Percentiles rank a stretch among this genome's conserved stretches.
These are phyloP conservation scores for Babylonia areolata DNA, from an alignment of 1,140 invertebrate genomes.

Conservation along the genomic window DNA sequence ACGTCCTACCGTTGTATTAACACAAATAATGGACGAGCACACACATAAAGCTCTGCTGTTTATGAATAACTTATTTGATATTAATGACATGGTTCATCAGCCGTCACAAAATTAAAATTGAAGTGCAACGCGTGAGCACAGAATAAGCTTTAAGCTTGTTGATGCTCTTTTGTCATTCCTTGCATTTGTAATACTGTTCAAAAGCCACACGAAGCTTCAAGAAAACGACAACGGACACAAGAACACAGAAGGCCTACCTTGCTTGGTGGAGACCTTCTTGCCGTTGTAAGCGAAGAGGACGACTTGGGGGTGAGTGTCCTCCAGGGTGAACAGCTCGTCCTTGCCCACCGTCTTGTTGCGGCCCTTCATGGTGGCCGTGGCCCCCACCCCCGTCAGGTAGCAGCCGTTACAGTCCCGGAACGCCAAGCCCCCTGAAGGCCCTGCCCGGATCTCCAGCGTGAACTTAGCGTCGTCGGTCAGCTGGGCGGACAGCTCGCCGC, in stretches of 20 bases:
- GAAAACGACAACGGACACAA: too few relatives aligned
- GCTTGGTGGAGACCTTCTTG: conserved; percentile 97
- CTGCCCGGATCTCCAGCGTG: conserved; percentile 95
- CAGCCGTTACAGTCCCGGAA: conserved; percentile 83
- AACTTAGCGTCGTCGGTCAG: conserved; percentile 92
- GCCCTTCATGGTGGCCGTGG: conserved; percentile 94
- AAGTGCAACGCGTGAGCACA: too few relatives aligned
- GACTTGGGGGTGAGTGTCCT: conserved; percentile 96
- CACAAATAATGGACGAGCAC: too few relatives aligned
- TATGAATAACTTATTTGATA: too few relatives aligned
- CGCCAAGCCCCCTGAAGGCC: conserved; percentile 78
- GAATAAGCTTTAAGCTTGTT: too few relatives aligned
- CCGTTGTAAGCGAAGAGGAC: conserved; percentile 92
- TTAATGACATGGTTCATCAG: too few relatives aligned
- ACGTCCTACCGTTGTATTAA: too few relatives aligned
- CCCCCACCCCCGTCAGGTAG: conserved; percentile 96
- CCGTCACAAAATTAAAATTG: too few relatives aligned
- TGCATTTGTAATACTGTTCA: too few relatives aligned
- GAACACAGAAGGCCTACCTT: conserved; percentile 82
- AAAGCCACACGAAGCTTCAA: too few relatives aligned
- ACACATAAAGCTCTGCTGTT: too few relatives aligned
- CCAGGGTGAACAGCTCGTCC: conserved; percentile 96
- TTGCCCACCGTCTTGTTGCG: conserved; percentile 93
- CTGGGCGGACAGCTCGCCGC: conserved; percentile 84
- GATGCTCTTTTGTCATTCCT: too few relatives aligned